These are phyloP conservation scores for Oncorhynchus kisutch DNA, from an alignment of 2,113 vertebrate genomes.

Conservation along the genomic window DNA sequence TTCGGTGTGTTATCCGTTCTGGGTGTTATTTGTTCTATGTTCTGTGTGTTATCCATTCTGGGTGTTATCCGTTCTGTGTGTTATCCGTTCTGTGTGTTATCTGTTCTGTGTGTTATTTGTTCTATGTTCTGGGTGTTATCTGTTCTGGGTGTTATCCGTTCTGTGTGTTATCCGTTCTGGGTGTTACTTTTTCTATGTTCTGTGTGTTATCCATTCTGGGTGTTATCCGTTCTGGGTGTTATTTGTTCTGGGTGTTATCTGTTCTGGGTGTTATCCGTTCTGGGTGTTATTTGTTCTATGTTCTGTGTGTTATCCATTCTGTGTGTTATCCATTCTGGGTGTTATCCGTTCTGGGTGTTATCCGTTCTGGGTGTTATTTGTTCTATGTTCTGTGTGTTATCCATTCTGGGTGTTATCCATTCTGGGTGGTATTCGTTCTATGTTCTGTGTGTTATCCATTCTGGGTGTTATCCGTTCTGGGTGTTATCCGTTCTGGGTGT, in stretches of 20 bases:
- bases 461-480: slow-evolving; percentile 26
- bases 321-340: background rate
- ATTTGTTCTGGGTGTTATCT: background rate
- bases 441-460: slow-evolving; percentile 12
- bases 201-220: background rate
- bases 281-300: too few species aligned
- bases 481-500: slow-evolving; percentile 32
- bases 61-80: background rate
- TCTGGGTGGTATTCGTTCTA: slow-evolving; percentile 14
- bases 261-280: slow-evolving; percentile 1
- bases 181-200: too few species aligned
- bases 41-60: background rate
- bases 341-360: slow-evolving; percentile 8
- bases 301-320: background rate
- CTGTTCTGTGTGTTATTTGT: background rate
- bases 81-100: background rate
- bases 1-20: slow-evolving; percentile 2
- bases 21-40: too few species aligned
- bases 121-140: background rate
- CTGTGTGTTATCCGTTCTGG: too few species aligned
- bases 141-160: background rate
- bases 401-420: slow-evolving; percentile 13
- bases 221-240: slow-evolving; percentile 20
- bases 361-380: slow-evolving; percentile 14
- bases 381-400: slow-evolving; percentile 22